phyloP scores from a whole-genome alignment of 2,888 invertebrate genomes.

The Cosmopolites sordidus region DNA sequence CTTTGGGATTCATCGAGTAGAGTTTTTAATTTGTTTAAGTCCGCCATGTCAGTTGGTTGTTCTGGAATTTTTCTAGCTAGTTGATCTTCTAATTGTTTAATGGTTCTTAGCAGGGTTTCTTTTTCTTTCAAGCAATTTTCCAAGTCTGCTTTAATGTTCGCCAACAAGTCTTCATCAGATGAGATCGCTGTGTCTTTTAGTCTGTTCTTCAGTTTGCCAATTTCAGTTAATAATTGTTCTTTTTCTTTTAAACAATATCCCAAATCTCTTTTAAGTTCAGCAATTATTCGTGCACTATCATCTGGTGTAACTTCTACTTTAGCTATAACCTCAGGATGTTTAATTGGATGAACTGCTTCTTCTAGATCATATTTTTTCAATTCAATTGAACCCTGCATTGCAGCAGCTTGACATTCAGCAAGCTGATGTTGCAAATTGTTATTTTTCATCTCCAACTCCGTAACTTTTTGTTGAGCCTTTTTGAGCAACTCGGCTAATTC shows the following conservation, averaged over 20 bases:
- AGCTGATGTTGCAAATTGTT: slow-evolving; percentile 6
- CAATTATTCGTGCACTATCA: not conserved
- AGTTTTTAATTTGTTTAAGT: slow-evolving; percentile 3
- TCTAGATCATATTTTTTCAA: not conserved
- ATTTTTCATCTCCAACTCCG: slow-evolving; percentile 32
- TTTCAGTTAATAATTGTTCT: slow-evolving; percentile 11
- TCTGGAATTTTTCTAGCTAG: not conserved
- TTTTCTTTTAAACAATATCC: slow-evolving; percentile 23
- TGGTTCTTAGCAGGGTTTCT: slow-evolving; percentile 7
- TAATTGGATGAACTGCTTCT: too few relatives aligned
- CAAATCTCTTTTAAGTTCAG: slow-evolving; percentile 15
- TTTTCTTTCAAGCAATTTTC: slow-evolving; percentile 17
- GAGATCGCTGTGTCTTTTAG: not conserved
- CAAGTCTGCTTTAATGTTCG: slow-evolving; percentile 20
- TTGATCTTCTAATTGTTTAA: slow-evolving; percentile 8
- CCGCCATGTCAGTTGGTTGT: not conserved
- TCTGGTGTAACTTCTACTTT: slow-evolving; percentile 9
- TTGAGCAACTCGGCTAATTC: slow-evolving; percentile 39
- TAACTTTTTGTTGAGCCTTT: slow-evolving; percentile 31
- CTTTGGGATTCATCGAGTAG: slow-evolving; percentile 17
- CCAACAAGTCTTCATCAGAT: slow-evolving; percentile 6
- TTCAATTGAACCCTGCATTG: not conserved
- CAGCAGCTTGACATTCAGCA: not conserved
- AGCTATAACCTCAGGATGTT: not conserved
- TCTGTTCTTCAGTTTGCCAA: slow-evolving; percentile 9